Conservation (phyloP, 2,888 invertebrate species). For the Hoplodrina blanda region DNA sequence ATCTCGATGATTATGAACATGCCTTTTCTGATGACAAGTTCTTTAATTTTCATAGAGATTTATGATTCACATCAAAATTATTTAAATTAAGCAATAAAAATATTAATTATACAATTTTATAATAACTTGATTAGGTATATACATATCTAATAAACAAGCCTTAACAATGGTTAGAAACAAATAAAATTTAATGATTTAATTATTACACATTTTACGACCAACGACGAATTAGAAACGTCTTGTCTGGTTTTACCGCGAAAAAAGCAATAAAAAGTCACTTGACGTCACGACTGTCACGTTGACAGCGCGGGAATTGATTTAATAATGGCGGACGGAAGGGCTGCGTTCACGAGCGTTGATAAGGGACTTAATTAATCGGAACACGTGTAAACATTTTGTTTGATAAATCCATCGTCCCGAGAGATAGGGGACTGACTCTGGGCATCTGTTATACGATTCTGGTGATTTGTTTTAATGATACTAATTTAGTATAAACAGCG, state of each 20-base stretch:
- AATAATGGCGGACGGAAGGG: constrained; percentile 72
- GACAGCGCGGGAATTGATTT: constrained; percentile 80
- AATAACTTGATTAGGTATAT: constrained; percentile 22
- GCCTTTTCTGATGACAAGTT: constrained; percentile 32
- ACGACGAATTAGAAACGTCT: constrained; percentile 4
- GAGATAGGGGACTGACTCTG: constrained; percentile 69
- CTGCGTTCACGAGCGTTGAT: constrained; percentile 79
- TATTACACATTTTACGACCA: constrained; percentile 1
- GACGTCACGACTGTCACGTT: constrained; percentile 72
- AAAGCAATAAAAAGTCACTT: constrained; percentile 37
- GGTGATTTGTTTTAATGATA: constrained; percentile 83
- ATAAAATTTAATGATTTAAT: constrained; percentile 24
- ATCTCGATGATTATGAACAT: constrained; percentile 17
- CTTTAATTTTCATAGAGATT: constrained; percentile 41
- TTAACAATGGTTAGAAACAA: constrained; percentile 25
- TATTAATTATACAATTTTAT: constrained; percentile 51
- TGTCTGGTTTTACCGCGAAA: constrained; percentile 13
- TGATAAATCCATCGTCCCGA: constrained; percentile 79
- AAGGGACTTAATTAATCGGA: constrained; percentile 83
- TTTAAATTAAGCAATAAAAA: constrained; percentile 42
- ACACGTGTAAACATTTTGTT: constrained; percentile 87
- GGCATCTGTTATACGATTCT: constrained; percentile 79
- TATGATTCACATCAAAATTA: constrained; percentile 40
- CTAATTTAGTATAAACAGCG: constrained; percentile 80
- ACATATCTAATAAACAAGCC: constrained; percentile 23